phyloP scores from a whole-genome alignment of 2,888 invertebrate genomes.

The Caenorhabditis auriculariae region DNA sequence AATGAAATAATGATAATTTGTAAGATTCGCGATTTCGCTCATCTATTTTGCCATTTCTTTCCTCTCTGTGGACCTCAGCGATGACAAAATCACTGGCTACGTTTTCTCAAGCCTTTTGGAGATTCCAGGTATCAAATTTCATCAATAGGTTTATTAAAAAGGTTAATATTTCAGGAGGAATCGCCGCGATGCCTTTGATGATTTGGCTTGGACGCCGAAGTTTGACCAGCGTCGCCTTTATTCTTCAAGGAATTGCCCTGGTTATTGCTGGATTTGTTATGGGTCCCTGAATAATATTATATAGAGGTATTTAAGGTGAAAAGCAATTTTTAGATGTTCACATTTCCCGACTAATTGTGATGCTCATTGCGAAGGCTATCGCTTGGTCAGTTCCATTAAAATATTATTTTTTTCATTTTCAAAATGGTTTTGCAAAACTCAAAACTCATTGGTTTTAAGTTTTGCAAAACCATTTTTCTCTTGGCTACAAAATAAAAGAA shows the following conservation, averaged over 20 bases:
- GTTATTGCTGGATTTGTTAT: slow-evolving; percentile 5
- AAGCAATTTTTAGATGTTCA: background rate
- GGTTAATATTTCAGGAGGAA: slow-evolving; percentile 11
- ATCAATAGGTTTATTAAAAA: background rate
- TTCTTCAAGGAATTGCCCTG: slow-evolving; percentile 10
- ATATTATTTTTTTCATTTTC: too few relatives aligned
- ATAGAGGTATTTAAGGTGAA: background rate
- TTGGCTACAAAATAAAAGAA: too few relatives aligned
- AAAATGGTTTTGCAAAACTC: too few relatives aligned
- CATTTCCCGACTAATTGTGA: slow-evolving; percentile 5
- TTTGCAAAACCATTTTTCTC: too few relatives aligned
- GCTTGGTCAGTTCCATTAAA: too few relatives aligned
- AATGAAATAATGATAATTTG: background rate
- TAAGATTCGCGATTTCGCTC: slow-evolving; percentile 25
- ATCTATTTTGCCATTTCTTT: slow-evolving; percentile 26
- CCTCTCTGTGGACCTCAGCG: slow-evolving; percentile 15
- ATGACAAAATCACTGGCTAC: slow-evolving; percentile 14
- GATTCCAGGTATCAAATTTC: slow-evolving; percentile 13
- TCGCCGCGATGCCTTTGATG: slow-evolving; percentile 22
- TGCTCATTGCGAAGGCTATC: slow-evolving; percentile 18
- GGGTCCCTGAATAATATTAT: background rate
- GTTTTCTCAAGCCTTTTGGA: slow-evolving; percentile 16
- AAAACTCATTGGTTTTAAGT: too few relatives aligned
- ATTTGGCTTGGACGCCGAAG: slow-evolving; percentile 14
- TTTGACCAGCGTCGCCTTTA: slow-evolving; percentile 9